Evolutionary conservation across 2,888 invertebrate genomes (phyloP), one percentile per base, ranked within the genome.

Genomic region (Xanthia icteritia): DNA sequence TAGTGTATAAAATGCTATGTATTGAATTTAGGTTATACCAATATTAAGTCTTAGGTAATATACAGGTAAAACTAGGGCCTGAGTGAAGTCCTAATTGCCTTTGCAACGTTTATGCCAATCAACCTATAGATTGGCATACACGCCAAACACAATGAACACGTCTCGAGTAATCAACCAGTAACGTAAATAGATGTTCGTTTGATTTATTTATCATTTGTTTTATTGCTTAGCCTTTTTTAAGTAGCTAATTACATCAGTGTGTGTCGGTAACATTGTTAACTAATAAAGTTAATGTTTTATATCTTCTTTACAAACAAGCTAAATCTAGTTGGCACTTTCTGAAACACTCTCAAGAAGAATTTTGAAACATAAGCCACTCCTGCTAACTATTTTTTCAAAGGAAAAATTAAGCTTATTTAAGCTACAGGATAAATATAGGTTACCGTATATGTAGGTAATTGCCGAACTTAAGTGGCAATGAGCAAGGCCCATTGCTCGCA

Each of bases 101-200:
- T 79, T 23, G 54, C 54, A 71, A 76, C 36, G 61, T 71, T 71
- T 42, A 65, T 6, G 9, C n/a, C n/a, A n/a, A n/a, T n/a, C n/a
- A n/a, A n/a, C n/a, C n/a, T n/a, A n/a, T 81, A 70, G 84, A 81
- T 75, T 84, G 83, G 42, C 75, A 56, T 75, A 17, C 81, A 84
- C 77, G 70, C 64, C 66, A 58, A 81, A 75, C 39, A 61, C 58
- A 65, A 61, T 79, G 56, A 58, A 36, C 27, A 72, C 17, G 61
- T 54, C 68, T 74, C 51, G 5, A 69, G 42, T 65, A 72, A 75
- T 69, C 48, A 36, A 51, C 8, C 13, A 51, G 4, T 81, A 61
- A 61, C 65, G 71, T 64, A 27, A 54, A 77, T 63, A 64, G 48
- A 74, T 74, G 58, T 74, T 64, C 39, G 13, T 56, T 76, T 75